Conservation (phyloP, 2,113 vertebrate species). For the Oreotrochilus melanogaster region DNA sequence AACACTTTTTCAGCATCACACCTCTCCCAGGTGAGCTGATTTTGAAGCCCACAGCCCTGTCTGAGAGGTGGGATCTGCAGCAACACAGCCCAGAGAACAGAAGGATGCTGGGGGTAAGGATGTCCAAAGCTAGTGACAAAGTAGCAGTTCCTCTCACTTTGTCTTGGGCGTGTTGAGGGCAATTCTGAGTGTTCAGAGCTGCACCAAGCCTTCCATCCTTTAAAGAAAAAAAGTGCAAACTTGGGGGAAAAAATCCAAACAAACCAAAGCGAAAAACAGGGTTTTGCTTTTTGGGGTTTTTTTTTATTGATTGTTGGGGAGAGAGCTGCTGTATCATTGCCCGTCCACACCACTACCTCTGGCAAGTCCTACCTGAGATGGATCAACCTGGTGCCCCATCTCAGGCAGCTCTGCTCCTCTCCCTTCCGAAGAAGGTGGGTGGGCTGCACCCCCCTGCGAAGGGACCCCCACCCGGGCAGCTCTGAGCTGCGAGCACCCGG, state of each 20-base stretch:
- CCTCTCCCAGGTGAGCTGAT: neutral
- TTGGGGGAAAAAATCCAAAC: neutral
- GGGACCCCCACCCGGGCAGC: neutral
- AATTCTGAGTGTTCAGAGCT: neutral
- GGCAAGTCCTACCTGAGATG: neutral
- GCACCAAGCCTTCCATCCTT: neutral
- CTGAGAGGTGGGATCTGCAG: neutral
- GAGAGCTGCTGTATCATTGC: neutral
- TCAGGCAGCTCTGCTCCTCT: neutral
- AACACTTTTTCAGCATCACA: neutral
- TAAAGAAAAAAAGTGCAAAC: neutral
- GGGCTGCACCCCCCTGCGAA: neutral
- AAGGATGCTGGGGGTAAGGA: neutral
- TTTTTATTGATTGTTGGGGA: neutral
- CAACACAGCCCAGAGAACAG: neutral
- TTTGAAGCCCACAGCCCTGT: neutral
- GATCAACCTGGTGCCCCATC: neutral
- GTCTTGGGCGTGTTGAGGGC: neutral
- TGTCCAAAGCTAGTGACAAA: neutral
- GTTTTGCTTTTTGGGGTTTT: neutral
- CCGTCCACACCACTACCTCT: neutral
- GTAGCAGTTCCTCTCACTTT: neutral
- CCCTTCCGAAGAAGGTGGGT: too few species aligned
- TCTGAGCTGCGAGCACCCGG: fast-evolving
- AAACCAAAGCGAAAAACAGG: neutral